Evolutionary conservation across 2,797 vertebrate species (phyloP), one percentile per base, ranked within the genome.

Genomic region (Gouania willdenowi): DNA sequence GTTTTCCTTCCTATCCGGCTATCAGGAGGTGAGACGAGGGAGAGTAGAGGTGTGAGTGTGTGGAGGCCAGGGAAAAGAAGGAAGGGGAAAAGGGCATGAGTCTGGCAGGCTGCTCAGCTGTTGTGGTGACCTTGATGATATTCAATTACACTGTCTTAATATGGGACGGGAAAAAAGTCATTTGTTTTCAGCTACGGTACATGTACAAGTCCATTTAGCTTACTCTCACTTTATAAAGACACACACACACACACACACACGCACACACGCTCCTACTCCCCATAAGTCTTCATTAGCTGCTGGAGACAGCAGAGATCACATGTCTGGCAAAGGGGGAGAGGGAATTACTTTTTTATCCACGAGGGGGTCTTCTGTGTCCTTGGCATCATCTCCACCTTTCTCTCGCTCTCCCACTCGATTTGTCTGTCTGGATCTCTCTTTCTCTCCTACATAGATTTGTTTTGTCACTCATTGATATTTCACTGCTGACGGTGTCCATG

Each of bases 231-330:
- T 45, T 41, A 32, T 26, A 15, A 41, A 46, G 52, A 25, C 26
- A 32, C 49, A 54, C 36, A 43, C 6, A 29, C 1, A 47, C 21
- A 15, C 8, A 5, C 34, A 37, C 41, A 46, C 52, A 25, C 22
- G 33, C 45, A 54, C 36, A 44, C 7, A 30, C 1, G 48, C 43
- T 52, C 32, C 45, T 57, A 28, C 41, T 17, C 3, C 16, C 58
- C 54, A 77, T 81, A 68, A 51, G 65, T 86, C 80, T 79, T 86
- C 75, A 83, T 83, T 77, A 82, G 64, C 30, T 4, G 0, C 12
- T 27, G 52, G 26, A 67, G 64, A 70, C 67, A 64, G 42, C 7
- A 63, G 41, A 65, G 67, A 65, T 71, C 63, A 75, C 64, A 47
- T 63, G 55, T 60, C 53, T 75, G 66, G 51, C 45, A 46, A 28